Percentiles rank a stretch among this genome's conserved stretches.
Conservation (phyloP, 1,140 invertebrate genomes). For the Lamellibrachia luymesi region DNA sequence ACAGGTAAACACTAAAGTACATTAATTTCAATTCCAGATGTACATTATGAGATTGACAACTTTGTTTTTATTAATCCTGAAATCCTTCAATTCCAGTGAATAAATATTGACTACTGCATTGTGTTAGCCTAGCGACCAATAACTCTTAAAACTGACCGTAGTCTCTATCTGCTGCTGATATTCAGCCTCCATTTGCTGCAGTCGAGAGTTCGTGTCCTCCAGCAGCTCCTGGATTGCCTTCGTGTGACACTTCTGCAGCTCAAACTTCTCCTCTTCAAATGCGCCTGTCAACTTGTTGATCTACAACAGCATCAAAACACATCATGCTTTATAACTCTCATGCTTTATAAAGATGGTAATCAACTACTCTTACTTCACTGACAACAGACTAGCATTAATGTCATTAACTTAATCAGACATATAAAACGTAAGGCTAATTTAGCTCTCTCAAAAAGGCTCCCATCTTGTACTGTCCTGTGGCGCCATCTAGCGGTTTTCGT, state of each 20-base stretch:
- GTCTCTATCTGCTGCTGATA: slow-evolving; percentile 50
- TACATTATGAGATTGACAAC: too few relatives aligned
- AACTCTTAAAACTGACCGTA: slow-evolving; percentile 42
- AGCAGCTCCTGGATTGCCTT: slow-evolving; percentile 55
- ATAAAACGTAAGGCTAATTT: too few relatives aligned
- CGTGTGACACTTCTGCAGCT: slow-evolving; percentile 57
- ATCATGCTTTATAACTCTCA: too few relatives aligned
- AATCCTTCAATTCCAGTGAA: too few relatives aligned
- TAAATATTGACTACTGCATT: too few relatives aligned
- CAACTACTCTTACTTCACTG: not conserved
- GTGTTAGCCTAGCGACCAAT: too few relatives aligned
- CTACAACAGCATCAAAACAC: not conserved
- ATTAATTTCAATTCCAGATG: too few relatives aligned
- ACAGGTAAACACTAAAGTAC: too few relatives aligned
- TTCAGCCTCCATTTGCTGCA: slow-evolving; percentile 54
- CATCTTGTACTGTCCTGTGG: too few relatives aligned
- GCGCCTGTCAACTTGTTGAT: slow-evolving; percentile 27
- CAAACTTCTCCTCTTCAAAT: slow-evolving; percentile 57
- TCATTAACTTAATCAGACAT: not conserved
- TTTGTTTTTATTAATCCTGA: too few relatives aligned
- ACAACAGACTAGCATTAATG: not conserved
- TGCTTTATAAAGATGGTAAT: not conserved
- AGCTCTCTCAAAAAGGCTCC: too few relatives aligned
- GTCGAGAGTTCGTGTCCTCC: slow-evolving; percentile 53
- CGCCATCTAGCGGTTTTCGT: too few relatives aligned